These are phyloP conservation scores for Chelonus insularis DNA, from an alignment of 1,140 invertebrate species.

Conservation along the genomic window DNA sequence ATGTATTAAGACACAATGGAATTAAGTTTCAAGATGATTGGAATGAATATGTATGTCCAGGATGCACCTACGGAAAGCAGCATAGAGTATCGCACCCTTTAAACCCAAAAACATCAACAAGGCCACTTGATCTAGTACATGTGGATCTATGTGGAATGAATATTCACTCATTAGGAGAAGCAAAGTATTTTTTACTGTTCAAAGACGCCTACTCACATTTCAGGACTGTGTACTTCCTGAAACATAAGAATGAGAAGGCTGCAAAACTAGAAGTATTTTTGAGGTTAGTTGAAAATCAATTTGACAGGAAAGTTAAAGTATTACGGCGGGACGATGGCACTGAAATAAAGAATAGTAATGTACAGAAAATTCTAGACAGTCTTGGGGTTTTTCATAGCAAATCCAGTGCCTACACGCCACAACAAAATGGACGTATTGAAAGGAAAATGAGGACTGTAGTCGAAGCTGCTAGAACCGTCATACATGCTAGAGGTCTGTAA, in stretches of 20 bases:
- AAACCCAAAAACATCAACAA: constrained; percentile 37
- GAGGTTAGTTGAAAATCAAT: constrained; percentile 11
- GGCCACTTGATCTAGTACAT: constrained; percentile 42
- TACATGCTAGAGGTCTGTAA: constrained; percentile 3
- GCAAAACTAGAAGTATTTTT: constrained; percentile 14
- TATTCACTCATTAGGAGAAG: constrained; percentile 38
- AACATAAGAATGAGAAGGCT: constrained; percentile 12
- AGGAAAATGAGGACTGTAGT: constrained; percentile 20
- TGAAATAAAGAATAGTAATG: constrained; percentile 1
- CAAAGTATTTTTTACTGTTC: constrained; percentile 38
- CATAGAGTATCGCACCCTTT: constrained; percentile 37
- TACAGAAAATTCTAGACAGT: background rate
- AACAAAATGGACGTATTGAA: constrained; percentile 20
- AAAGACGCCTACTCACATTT: constrained; percentile 33
- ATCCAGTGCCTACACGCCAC: constrained; percentile 12
- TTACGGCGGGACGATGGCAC: constrained; percentile 6
- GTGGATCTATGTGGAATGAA: constrained; percentile 44
- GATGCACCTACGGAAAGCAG: constrained; percentile 28
- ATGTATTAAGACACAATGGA: constrained; percentile 26
- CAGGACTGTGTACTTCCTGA: constrained; percentile 24
- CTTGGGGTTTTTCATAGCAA: background rate
- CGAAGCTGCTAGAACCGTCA: constrained; percentile 6
- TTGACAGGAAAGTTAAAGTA: background rate
- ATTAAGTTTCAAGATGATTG: constrained; percentile 21
- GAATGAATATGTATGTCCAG: constrained; percentile 16